Base-by-base conservation (phyloP, 2,113 vertebrate species). In the Leptocoma aspasia region DNA sequence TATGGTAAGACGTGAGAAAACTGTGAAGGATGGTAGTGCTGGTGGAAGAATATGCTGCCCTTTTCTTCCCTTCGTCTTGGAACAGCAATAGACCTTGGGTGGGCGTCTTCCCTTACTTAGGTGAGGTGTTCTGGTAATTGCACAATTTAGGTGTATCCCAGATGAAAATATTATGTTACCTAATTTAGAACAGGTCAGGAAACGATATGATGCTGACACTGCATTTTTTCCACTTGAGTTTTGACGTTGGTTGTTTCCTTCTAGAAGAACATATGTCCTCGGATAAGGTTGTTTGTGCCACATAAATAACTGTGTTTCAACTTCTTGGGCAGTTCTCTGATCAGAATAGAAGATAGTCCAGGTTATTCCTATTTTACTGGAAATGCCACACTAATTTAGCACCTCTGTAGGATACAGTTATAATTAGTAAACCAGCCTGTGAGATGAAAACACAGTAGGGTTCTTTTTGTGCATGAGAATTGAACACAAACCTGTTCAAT, bases 181-280 rank as follows among this genome's bases (percentile, higher is more conserved):
- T 66, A 92, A 94, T 83, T 83, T 83, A 96, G 93, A 96, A 80
- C 85, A 81, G 76, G 81, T 52, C 79, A 90, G 85, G 94, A 96
- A 94, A 70, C 85, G 92, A 6, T 45, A n/a, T 41, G 75, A 35
- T 96, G 92, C 93, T 95, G 94, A 96, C 72, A 77, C 10, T 35
- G 90, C 90, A 33, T 70, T 94, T 90, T 95, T 94, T 47, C 85
- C 35, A 14, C 64, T 86, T 19, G 33, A 54, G 56, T 96, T 93
- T 81, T 93, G 93, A 68, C 41, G 52, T 75, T 83, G 78, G 15
- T 77, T 90, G 28, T 82, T 95, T 88, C 86, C 84, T 90, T 91
- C 65, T 77, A 54, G 90, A 80, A 85, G 17, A 72, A 73, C 63
- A 22, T 1, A 1, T 89, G 64, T 81, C 82, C 91, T 94, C 21